These are phyloP conservation scores for Gymnogyps californianus DNA, from an alignment of 2,113 vertebrate genomes.

Conservation along the genomic window DNA sequence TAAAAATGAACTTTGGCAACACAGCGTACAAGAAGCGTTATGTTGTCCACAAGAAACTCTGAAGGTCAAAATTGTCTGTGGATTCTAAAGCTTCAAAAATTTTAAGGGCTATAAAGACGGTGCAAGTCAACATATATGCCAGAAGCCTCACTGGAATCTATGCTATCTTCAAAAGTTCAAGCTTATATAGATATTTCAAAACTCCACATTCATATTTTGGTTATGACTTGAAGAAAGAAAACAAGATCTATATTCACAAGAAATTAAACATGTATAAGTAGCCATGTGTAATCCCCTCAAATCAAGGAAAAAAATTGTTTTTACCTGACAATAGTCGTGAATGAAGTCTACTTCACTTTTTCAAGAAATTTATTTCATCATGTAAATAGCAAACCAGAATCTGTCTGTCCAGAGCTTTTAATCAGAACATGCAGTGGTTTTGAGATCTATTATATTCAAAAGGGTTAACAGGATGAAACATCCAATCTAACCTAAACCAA, in stretches of 20 bases:
- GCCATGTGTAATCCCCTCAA: not conserved
- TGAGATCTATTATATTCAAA: not conserved
- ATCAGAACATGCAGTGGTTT: not conserved
- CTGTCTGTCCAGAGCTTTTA: not conserved
- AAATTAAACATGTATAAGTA: not conserved
- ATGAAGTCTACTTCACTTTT: not conserved
- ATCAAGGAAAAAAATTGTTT: not conserved
- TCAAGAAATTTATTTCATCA: not conserved
- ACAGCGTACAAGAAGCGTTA: not conserved
- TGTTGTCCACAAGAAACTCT: not conserved
- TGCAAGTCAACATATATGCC: not conserved
- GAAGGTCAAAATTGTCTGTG: not conserved
- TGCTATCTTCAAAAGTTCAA: not conserved
- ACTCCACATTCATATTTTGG: not conserved
- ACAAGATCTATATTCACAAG: not conserved
- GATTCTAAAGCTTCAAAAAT: not conserved
- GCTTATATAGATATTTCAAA: not conserved
- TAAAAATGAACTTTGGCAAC: not conserved
- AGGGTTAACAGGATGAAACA: not conserved
- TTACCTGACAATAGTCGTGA: not conserved
- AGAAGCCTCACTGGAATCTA: not conserved
- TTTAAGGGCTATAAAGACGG: not conserved
- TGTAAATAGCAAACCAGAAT: not conserved
- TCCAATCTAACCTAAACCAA: too few relatives aligned
- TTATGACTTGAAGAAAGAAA: not conserved